phyloP scores from a whole-genome alignment of 2,797 vertebrate genomes.

The Myotis pilosus region DNA sequence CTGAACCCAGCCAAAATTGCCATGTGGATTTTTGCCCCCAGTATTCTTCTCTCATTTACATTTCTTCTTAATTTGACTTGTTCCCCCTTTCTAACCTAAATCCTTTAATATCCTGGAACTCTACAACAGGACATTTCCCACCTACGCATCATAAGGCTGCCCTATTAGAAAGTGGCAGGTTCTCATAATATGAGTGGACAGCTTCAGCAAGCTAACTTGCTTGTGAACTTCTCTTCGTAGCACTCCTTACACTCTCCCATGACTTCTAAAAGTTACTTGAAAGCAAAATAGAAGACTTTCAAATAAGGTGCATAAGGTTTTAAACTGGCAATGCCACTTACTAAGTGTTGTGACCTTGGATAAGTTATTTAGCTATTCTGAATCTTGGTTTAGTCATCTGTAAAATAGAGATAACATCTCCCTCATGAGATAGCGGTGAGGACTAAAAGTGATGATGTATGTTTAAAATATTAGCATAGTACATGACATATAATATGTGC shows the following conservation, averaged over 20 bases:
- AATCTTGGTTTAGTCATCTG: not conserved
- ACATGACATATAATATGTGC: not conserved
- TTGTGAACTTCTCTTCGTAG: not conserved
- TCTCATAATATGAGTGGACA: not conserved
- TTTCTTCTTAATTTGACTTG: constrained; percentile 3
- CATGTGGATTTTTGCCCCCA: not conserved
- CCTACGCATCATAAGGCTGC: not conserved
- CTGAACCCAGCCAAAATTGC: not conserved
- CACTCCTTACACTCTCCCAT: not conserved
- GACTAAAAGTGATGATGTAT: not conserved
- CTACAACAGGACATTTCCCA: not conserved
- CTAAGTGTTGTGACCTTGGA: not conserved
- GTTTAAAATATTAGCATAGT: not conserved
- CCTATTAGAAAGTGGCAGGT: not conserved
- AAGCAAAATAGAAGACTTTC: not conserved
- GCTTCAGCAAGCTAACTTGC: not conserved
- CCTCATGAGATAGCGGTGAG: not conserved
- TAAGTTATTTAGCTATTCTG: not conserved
- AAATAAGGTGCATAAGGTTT: not conserved
- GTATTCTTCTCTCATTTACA: constrained; percentile 1
- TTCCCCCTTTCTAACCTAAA: constrained; percentile 9
- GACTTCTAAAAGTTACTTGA: not conserved
- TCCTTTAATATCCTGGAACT: constrained; percentile 32
- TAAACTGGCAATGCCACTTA: not conserved
- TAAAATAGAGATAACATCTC: not conserved